Percentiles rank a stretch among this genome's conserved stretches.
Conservation (phyloP, 2,113 vertebrate genomes). For the Microcebus griseorufus region DNA sequence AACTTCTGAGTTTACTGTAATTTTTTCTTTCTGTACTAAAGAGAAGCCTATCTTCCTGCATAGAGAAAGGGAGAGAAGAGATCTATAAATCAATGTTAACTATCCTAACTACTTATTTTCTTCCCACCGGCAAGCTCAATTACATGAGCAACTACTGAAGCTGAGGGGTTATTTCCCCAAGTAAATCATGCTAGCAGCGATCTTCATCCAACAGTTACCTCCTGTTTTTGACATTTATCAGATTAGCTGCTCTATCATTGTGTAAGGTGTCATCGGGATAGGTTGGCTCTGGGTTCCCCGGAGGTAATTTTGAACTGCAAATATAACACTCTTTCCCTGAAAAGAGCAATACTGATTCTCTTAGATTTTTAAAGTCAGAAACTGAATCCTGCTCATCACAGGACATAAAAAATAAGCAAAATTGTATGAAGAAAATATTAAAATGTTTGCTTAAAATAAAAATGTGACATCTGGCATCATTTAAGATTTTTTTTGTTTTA, state of each 20-base stretch:
- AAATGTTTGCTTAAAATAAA: conserved; percentile 8
- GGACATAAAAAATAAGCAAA: neutral
- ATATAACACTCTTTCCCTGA: neutral
- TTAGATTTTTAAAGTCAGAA: neutral
- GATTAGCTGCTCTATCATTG: neutral
- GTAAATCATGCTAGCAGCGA: neutral
- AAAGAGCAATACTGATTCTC: neutral
- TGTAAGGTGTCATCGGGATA: neutral
- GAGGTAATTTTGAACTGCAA: conserved; percentile 1
- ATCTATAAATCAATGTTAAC: conserved; percentile 55
- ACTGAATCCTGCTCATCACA: neutral
- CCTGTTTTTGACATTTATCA: neutral
- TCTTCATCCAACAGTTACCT: neutral
- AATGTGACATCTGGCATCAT: neutral
- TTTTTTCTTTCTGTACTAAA: neutral
- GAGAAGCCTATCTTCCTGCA: neutral
- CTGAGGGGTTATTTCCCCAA: neutral
- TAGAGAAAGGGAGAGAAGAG: neutral
- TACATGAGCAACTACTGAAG: neutral
- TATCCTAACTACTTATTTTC: neutral
- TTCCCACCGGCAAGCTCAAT: conserved; percentile 7
- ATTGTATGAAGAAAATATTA: neutral
- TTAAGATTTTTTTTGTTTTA: neutral
- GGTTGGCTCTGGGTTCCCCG: neutral
- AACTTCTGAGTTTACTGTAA: neutral